Base-by-base conservation (phyloP, 2,888 invertebrate genomes). In the Torymus aiolomorphi region DNA sequence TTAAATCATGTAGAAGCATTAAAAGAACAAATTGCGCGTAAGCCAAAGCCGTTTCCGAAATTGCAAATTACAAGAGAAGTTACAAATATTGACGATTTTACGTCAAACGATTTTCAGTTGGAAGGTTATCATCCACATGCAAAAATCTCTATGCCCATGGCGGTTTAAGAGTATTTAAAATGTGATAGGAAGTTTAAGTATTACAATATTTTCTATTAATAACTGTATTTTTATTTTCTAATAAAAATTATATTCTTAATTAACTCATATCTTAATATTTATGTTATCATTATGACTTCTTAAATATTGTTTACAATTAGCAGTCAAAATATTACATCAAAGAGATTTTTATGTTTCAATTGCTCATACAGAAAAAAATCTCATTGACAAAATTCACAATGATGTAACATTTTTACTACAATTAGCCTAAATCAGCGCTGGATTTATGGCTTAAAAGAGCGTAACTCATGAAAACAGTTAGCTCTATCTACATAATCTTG, bases 111-210 rank as follows among this genome's bases (percentile, higher is more conserved):
- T 91, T 97, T 99, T 88, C 93, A 96, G 84, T 90, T 99, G 13
- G 92, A 93, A 80, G 94, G 93, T 77, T 99, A 99, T 88, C 93
- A 96, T 81, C 97, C 98, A 12, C 94, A 98, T 90, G 95, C 96
- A 3, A 96, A 96, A 91, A 96, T 99, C 85, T 92, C 94, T 78
- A 98, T 98, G 98, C 93, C 95, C 87, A 98, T 98, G 97, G 97
- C 97, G 82, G 95, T 96, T 63, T 96, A 91, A 92, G 13, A 56
- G 2, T 65, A 66, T 66, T 71, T 59, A 31, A 66, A 49, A 63
- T 18, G 13, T 71, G 49, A 72, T 59, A 61, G 59, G 69, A 73
- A 54, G 12, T 31, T 83, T 57, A 76, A 75, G 20, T 78, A 54
- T 14, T 80, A 61, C 76, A 81, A 57, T 72, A 51, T 80, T 76